phyloP scores from a whole-genome alignment of 2,888 invertebrate species.

The Tinea semifulvella region DNA sequence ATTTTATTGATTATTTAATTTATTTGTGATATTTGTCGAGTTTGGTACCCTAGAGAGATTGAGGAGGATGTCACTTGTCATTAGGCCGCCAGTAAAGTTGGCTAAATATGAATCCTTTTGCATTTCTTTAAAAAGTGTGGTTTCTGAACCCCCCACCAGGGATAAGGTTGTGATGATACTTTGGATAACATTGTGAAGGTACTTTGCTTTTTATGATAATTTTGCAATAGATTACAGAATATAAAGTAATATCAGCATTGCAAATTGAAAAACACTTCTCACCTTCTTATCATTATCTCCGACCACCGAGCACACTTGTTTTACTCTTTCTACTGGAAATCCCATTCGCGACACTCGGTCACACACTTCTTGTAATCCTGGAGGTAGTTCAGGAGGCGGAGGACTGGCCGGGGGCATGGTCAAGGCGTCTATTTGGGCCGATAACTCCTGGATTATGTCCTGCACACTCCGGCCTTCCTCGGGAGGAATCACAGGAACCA shows the following conservation, averaged over 20 bases:
- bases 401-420: neutral
- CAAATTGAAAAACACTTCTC: conserved; percentile 23
- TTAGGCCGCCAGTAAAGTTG: too few species aligned
- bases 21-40: too few species aligned
- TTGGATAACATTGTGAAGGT: too few species aligned
- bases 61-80: too few species aligned
- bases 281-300: conserved; percentile 87
- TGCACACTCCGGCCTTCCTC: conserved; percentile 68
- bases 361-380: conserved; percentile 72
- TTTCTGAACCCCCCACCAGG: too few species aligned
- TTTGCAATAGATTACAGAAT: conserved; percentile 27
- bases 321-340: conserved; percentile 82
- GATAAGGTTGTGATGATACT: too few species aligned
- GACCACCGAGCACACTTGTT: conserved; percentile 78
- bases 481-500: neutral
- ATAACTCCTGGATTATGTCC: conserved; percentile 78
- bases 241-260: neutral
- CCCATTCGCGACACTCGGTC: conserved; percentile 87
- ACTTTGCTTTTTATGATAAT: too few species aligned
- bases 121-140: too few species aligned
- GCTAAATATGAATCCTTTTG: too few species aligned
- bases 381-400: conserved; percentile 26
- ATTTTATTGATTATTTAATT: too few species aligned
- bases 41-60: too few species aligned
- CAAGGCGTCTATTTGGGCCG: too few species aligned